These are phyloP conservation scores for Himalopsyche japonica DNA, from an alignment of 2,888 invertebrate species.

Conservation along the genomic window DNA sequence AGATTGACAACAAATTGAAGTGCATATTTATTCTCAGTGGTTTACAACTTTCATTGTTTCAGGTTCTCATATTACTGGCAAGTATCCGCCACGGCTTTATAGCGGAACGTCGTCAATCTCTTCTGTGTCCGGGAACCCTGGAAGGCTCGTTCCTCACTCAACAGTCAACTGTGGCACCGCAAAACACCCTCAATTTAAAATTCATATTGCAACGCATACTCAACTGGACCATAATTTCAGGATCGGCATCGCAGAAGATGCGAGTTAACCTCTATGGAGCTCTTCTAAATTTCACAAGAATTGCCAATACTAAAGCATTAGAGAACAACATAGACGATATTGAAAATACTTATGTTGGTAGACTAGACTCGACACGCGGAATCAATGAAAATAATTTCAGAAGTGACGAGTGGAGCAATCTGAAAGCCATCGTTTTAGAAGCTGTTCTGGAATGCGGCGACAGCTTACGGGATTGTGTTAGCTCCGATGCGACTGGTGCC, in stretches of 20 bases:
- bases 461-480: conserved; percentile 51
- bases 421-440: conserved; percentile 21
- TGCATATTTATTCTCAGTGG: background rate
- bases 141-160: conserved; percentile 42
- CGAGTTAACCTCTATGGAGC: conserved; percentile 86
- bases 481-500: conserved; percentile 82
- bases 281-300: conserved; percentile 77
- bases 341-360: conserved; percentile 64
- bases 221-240: conserved; percentile 81
- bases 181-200: conserved; percentile 65
- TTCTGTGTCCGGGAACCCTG: conserved; percentile 23
- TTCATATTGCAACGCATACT: conserved; percentile 76
- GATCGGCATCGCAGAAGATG: conserved; percentile 80
- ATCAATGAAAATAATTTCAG: background rate
- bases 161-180: conserved; percentile 13
- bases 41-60: background rate
- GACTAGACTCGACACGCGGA: conserved; percentile 61
- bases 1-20: background rate
- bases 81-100: conserved; percentile 34
- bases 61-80: conserved; percentile 33
- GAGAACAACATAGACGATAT: conserved; percentile 45
- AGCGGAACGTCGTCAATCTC: conserved; percentile 28
- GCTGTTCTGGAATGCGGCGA: conserved; percentile 74
- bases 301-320: conserved; percentile 59
- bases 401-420: conserved; percentile 3